phyloP scores from a whole-genome alignment of 2,888 invertebrate genomes.

The Tuberolachnus salignus region DNA sequence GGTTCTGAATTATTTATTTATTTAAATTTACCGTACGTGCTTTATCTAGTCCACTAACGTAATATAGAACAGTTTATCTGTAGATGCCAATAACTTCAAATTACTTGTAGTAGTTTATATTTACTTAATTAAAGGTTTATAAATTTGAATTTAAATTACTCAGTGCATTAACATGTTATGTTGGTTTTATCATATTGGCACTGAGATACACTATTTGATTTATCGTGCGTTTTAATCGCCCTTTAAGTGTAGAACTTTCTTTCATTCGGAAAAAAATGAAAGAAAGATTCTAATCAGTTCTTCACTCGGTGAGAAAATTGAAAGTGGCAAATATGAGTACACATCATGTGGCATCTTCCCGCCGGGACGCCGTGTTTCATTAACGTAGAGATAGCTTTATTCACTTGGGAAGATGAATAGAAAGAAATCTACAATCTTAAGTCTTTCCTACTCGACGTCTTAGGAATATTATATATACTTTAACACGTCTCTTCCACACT shows the following conservation, averaged over 20 bases:
- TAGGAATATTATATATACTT: background rate
- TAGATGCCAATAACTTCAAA: no score
- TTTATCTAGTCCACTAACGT: no score
- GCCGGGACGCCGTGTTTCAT: slow-evolving; percentile 22
- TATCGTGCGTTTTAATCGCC: background rate
- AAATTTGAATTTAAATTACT: no score
- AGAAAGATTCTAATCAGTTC: slow-evolving; percentile 36
- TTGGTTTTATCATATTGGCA: no score
- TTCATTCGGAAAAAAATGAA: slow-evolving; percentile 15
- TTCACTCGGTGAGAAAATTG: slow-evolving; percentile 30
- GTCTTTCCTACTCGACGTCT: slow-evolving; percentile 42
- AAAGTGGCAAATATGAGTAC: slow-evolving; percentile 32
- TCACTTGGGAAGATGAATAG: slow-evolving; percentile 14
- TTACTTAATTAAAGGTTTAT: no score
- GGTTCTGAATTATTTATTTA: no score
- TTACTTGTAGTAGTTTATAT: no score
- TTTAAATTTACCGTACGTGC: no score
- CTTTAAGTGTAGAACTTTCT: slow-evolving; percentile 10
- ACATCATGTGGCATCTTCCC: background rate
- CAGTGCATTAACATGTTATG: no score
- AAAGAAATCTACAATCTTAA: slow-evolving; percentile 51
- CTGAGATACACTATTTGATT: background rate
- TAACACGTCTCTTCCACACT: slow-evolving; percentile 18
- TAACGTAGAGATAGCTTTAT: slow-evolving; percentile 22
- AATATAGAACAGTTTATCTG: no score